Evolutionary conservation across 2,113 vertebrate species (phyloP).

Genomic region (Muntiacus muntjak): DNA sequence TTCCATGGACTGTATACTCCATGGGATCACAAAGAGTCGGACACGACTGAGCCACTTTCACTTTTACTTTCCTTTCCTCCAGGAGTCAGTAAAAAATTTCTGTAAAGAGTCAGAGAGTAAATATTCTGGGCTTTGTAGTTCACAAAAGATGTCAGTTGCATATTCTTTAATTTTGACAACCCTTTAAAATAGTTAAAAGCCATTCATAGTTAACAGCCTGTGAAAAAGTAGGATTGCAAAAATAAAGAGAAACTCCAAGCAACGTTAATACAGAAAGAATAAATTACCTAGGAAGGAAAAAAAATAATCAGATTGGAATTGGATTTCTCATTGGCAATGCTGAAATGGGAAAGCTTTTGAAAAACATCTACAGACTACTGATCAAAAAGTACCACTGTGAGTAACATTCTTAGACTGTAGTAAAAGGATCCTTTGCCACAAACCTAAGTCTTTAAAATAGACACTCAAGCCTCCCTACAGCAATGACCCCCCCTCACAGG

Average conservation of each 20-base stretch:
- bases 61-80: neutral
- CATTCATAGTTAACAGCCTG: neutral
- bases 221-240: neutral
- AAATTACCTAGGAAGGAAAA: neutral
- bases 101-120: neutral
- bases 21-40: neutral
- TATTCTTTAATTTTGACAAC: neutral
- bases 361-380: neutral
- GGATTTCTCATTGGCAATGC: neutral
- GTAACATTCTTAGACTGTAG: neutral
- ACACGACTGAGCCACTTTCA: neutral
- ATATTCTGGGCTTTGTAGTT: neutral
- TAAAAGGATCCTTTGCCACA: neutral
- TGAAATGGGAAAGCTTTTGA: neutral
- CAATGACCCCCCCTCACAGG: fast-evolving
- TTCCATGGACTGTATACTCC: neutral
- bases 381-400: neutral
- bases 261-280: neutral
- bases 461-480: neutral
- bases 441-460: neutral
- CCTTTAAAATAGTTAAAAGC: neutral
- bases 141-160: neutral
- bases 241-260: neutral
- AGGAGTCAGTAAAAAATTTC: neutral
- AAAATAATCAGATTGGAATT: neutral